phyloP scores from a whole-genome alignment of 2,888 invertebrate genomes.

The Volucella inflata region DNA sequence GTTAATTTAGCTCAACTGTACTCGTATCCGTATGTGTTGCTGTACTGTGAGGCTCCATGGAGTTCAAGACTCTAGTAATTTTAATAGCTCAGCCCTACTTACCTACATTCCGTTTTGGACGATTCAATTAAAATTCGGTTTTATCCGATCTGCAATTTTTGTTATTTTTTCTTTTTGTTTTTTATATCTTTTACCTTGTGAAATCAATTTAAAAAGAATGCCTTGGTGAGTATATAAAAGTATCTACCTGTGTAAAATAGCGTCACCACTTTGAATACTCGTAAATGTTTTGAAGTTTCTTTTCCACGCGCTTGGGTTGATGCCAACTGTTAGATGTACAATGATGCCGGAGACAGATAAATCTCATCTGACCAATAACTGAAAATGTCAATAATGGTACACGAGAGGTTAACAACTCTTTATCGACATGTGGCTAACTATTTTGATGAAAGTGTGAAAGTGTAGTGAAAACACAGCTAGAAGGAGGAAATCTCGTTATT shows the following conservation, averaged over 20 bases:
- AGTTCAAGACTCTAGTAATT: conserved; percentile 51
- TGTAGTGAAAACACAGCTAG: conserved; percentile 24
- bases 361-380: conserved; percentile 46
- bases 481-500: conserved; percentile 10
- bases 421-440: conserved; percentile 13
- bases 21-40: background rate
- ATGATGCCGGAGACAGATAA: conserved; percentile 41
- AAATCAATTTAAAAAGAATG: conserved; percentile 30
- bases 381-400: conserved; percentile 61
- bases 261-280: background rate
- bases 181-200: background rate
- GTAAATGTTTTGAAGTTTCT: conserved; percentile 8
- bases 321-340: conserved; percentile 38
- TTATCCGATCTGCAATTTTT: conserved; percentile 59
- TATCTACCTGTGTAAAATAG: background rate
- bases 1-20: conserved; percentile 26
- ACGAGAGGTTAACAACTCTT: conserved; percentile 31
- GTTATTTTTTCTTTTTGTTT: background rate
- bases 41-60: background rate
- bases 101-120: conserved; percentile 48
- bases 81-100: conserved; percentile 69
- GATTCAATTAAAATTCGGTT: conserved; percentile 66
- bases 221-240: background rate
- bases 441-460: conserved; percentile 58
- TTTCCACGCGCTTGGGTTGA: conserved; percentile 24